Conservation (phyloP, 1,140 invertebrate species). For the Venustaconcha ellipsiformis region DNA sequence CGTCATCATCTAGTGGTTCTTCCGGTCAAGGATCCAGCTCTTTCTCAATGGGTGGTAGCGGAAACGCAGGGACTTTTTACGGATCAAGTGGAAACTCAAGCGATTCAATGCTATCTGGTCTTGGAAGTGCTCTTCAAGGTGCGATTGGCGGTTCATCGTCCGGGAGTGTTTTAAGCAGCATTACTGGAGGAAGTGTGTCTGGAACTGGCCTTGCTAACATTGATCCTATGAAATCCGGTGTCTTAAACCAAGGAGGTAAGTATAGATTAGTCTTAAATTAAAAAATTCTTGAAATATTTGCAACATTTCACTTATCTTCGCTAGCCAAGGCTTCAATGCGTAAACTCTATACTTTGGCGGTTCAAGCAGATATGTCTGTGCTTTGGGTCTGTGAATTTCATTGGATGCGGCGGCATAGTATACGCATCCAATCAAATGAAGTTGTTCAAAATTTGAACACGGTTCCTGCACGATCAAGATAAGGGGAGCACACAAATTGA, state of each 20-base stretch:
- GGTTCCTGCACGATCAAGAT: too few relatives aligned
- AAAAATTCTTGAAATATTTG: not conserved
- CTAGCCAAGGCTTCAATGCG: too few relatives aligned
- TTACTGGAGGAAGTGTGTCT: not conserved
- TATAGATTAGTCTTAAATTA: not conserved
- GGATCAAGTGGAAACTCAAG: slow-evolving; percentile 2
- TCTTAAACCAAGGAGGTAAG: slow-evolving; percentile 21
- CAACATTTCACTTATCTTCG: too few relatives aligned
- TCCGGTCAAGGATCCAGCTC: slow-evolving; percentile 1
- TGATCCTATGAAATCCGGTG: slow-evolving; percentile 24
- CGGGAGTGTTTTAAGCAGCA: not conserved
- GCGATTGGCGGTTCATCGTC: not conserved
- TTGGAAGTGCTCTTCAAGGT: not conserved
- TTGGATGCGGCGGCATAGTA: too few relatives aligned
- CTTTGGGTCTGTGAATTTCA: too few relatives aligned
- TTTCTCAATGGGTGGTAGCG: slow-evolving; percentile 20
- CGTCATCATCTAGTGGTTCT: not conserved
- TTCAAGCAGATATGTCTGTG: too few relatives aligned
- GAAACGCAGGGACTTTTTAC: slow-evolving; percentile 19
- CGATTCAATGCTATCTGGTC: slow-evolving; percentile 2
- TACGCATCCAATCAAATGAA: too few relatives aligned
- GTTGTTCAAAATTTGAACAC: too few relatives aligned
- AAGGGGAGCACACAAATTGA: too few relatives aligned
- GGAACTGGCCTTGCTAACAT: slow-evolving; percentile 17
- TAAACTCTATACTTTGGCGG: too few relatives aligned